A percentile compares a stretch with the other conserved stretches of the same genome.
Evolutionary conservation across 2,113 vertebrate genomes (phyloP).

Genomic region (Desmodus rotundus): DNA sequence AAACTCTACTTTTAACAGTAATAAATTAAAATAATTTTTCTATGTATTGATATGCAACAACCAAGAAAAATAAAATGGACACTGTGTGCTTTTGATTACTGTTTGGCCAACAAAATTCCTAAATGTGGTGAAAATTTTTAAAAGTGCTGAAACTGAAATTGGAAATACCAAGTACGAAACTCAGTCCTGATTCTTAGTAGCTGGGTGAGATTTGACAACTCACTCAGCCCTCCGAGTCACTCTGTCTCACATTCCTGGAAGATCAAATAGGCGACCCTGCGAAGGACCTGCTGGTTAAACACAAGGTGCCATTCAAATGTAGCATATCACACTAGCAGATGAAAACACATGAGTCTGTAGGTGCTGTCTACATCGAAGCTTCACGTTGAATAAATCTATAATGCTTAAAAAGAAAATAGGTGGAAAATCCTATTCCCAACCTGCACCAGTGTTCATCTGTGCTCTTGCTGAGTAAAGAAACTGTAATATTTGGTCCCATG

Average conservation of each 20-base stretch:
- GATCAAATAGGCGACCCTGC: not conserved
- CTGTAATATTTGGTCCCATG: not conserved
- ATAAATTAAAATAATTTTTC: not conserved
- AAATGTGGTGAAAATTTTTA: not conserved
- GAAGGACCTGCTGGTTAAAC: not conserved
- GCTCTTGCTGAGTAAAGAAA: constrained; percentile 24
- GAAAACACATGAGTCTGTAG: not conserved
- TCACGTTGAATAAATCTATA: not conserved
- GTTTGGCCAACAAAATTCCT: not conserved
- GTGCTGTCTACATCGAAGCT: not conserved
- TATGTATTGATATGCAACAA: not conserved
- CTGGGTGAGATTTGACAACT: constrained; percentile 15
- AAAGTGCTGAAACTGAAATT: not conserved
- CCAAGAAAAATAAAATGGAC: not conserved
- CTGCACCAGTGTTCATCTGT: not conserved
- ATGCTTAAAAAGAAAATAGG: not conserved
- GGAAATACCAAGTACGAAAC: constrained; percentile 30
- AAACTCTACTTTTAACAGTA: constrained; percentile 16
- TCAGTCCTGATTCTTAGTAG: not conserved
- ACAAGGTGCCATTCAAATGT: not conserved
- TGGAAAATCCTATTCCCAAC: not conserved
- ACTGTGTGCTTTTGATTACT: not conserved
- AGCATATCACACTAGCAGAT: not conserved
- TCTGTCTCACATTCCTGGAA: not conserved
- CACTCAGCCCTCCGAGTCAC: constrained; percentile 17